Percentiles rank a stretch among this genome's conserved stretches.
Evolutionary conservation across 2,888 invertebrate genomes (phyloP).

Genomic region (Andrena chrysosceles): DNA sequence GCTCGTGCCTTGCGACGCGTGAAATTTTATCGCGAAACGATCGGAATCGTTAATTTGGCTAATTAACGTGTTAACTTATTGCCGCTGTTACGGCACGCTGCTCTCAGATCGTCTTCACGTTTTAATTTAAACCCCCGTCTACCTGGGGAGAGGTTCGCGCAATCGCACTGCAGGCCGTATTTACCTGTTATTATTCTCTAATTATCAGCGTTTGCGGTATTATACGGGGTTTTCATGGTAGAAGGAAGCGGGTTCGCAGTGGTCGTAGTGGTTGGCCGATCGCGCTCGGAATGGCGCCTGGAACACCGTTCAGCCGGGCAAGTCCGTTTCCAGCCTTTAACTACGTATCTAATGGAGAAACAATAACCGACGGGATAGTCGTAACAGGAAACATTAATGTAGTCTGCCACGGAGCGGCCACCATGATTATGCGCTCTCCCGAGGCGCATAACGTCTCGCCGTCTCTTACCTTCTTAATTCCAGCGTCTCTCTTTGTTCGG

Average conservation of each 20-base stretch:
- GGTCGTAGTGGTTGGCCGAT: neutral
- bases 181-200: constrained; percentile 40
- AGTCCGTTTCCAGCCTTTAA: constrained; percentile 45
- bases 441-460: constrained; percentile 29
- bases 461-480: constrained; percentile 52
- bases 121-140: constrained; percentile 16
- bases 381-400: constrained; percentile 67
- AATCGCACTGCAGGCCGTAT: constrained; percentile 18
- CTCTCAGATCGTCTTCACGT: constrained; percentile 1
- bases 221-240: constrained; percentile 14
- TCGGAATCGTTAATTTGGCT: constrained; percentile 36
- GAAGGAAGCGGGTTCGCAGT: constrained; percentile 4
- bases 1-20: constrained; percentile 35
- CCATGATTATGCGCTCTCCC: constrained; percentile 41
- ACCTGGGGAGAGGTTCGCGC: neutral
- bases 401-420: constrained; percentile 28
- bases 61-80: constrained; percentile 48
- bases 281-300: neutral
- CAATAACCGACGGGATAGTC: constrained; percentile 67
- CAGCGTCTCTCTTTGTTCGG: constrained; percentile 62
- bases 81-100: constrained; percentile 13
- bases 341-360: constrained; percentile 76
- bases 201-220: constrained; percentile 39
- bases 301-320: neutral
- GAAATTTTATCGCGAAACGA: constrained; percentile 41